phyloP scores from a whole-genome alignment of 53 echinoderm and acorn worm genomes.

The Astropecten irregularis region DNA sequence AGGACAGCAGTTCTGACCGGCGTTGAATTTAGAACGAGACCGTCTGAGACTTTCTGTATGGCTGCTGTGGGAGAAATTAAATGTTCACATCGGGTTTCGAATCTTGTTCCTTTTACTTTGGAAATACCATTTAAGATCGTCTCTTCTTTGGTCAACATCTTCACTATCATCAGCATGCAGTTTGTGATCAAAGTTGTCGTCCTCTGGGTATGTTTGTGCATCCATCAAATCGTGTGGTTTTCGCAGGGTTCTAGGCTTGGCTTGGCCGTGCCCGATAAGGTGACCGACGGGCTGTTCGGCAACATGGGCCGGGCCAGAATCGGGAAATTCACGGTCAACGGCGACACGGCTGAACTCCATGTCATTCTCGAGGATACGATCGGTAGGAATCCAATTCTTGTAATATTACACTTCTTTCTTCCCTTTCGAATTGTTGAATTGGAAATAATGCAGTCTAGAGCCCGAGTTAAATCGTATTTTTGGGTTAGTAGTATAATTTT shows the following conservation, averaged over 20 bases:
- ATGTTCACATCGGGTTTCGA: too few species aligned
- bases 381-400: too few species aligned
- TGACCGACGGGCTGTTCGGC: constrained; percentile 58
- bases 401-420: too few species aligned
- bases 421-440: background rate
- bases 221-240: constrained; percentile 3
- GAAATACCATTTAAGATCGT: too few species aligned
- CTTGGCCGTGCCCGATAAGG: constrained; percentile 47
- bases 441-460: background rate
- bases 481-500: background rate
- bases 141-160: too few species aligned
- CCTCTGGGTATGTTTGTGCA: constrained; percentile 3
- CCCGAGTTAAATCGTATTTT: background rate
- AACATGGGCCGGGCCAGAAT: constrained; percentile 64
- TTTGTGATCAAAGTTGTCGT: background rate
- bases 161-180: constrained; percentile 11
- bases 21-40: too few species aligned
- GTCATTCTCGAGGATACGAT: constrained; percentile 62
- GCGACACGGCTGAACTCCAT: constrained; percentile 50
- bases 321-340: constrained; percentile 53
- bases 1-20: too few species aligned
- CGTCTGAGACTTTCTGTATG: too few species aligned
- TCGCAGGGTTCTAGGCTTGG: constrained; percentile 32
- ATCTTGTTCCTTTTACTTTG: too few species aligned
- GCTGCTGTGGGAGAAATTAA: too few species aligned